Base-by-base conservation (phyloP, 2,888 invertebrate species). In the Zele albiditarsus region DNA sequence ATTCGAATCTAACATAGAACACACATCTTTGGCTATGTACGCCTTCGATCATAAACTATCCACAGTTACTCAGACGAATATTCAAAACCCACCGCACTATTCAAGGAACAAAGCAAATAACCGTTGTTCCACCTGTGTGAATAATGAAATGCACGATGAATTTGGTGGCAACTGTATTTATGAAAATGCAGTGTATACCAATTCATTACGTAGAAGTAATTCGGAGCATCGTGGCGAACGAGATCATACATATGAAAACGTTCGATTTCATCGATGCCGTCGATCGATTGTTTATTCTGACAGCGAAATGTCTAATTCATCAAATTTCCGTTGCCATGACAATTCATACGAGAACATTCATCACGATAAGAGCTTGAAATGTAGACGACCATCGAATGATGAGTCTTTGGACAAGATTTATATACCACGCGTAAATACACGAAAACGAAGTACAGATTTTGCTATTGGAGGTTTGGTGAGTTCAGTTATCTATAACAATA, bases 1-100 rank as follows among this genome's bases (percentile, higher is more conserved):
- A 75, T 86, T 82, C 70, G 82, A 79, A 71, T 83, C 77, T n/a
- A 78, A 77, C 2, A 78, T 76, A 27, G 88, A 86, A 25, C 91
- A 92, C 0, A 90, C 91, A 3, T 88, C 89, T 1, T 87, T 91
- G 38, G 90, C 92, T 25, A 90, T 91, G 25, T 90, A 91, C 23
- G 85, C 88, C 0, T 86, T 84, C 70, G 62, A 70, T 60, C 82
- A 86, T 76, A 85, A 89, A 60, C 76, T 86, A 46, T 84, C 87
- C 74, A 84, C 91, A 88, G 3, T 91, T 89, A 38, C 90, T 88
- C 69, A 88, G 90, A 65, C 88, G 88, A 82, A 91, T 90, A 80
- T 82, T 5, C 84, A 86, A 5, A 87, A 84, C 68, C 82, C 86
- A 0, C 85, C 86, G 0, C 82, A 82, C 6, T 83, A 80, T 70